A percentile compares a stretch with the other conserved stretches of the same genome.
Evolutionary conservation across 2,113 vertebrate species (phyloP).

Genomic region (Furnarius figulus): DNA sequence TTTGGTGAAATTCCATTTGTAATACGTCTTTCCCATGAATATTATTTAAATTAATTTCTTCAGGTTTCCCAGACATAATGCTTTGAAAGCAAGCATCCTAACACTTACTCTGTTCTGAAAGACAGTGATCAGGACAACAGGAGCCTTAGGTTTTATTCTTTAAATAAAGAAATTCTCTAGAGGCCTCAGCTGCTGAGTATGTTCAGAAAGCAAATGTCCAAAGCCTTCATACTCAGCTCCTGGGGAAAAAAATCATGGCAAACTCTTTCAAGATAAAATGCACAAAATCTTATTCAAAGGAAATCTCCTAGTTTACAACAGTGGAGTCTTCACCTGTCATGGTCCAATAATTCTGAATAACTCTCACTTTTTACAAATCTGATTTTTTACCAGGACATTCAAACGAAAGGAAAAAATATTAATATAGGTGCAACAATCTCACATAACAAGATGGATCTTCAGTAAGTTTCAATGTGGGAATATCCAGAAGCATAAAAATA

Average conservation of each 20-base stretch:
- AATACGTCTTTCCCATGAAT: background rate
- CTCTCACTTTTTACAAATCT: background rate
- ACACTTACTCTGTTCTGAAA: background rate
- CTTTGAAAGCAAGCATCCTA: background rate
- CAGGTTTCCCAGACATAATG: background rate
- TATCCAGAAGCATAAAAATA: background rate
- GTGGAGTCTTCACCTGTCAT: background rate
- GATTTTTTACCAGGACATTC: background rate
- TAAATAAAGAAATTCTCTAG: background rate
- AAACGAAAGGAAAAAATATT: background rate
- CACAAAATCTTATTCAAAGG: background rate
- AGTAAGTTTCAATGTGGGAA: background rate
- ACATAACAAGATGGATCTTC: background rate
- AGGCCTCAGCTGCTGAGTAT: background rate
- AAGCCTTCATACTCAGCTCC: background rate
- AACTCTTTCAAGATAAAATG: background rate
- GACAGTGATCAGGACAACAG: background rate
- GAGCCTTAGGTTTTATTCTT: background rate
- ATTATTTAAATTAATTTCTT: background rate
- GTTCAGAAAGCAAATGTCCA: background rate
- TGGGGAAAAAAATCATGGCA: background rate
- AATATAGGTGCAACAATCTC: background rate
- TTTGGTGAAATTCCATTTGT: background rate
- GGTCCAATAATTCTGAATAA: background rate
- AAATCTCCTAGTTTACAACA: background rate